Percentiles rank a stretch among this genome's conserved stretches.
Conservation (phyloP, 2,888 invertebrate species). For the Mythimna albipuncta region DNA sequence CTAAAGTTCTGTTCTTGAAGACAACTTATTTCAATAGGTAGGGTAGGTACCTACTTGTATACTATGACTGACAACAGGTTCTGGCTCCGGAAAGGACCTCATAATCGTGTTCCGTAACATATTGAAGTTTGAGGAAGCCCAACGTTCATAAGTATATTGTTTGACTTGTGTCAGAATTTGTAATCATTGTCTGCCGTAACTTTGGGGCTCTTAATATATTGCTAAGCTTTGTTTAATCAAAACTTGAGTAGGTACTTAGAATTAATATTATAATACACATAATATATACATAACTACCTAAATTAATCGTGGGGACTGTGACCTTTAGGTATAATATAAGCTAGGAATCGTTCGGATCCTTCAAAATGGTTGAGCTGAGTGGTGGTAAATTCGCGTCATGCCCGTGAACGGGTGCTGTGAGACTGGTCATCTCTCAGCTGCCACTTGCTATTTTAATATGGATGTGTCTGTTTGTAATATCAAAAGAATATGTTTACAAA, state of each 20-base stretch:
- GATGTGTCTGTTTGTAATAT: no score
- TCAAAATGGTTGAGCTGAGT: no score
- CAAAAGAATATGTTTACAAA: no score
- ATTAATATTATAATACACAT: constrained; percentile 10
- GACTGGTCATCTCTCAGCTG: no score
- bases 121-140: constrained; percentile 29
- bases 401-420: no score
- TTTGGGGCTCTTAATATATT: constrained; percentile 41
- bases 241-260: constrained; percentile 27
- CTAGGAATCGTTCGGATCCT: neutral
- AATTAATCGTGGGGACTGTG: constrained; percentile 8
- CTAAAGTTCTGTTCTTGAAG: neutral
- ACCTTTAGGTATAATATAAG: constrained; percentile 10
- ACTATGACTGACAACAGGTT: neutral
- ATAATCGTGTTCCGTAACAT: constrained; percentile 29
- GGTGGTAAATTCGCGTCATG: no score
- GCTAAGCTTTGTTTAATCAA: constrained; percentile 47
- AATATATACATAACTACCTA: neutral
- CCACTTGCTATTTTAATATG: no score
- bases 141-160: constrained; percentile 33
- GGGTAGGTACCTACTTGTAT: no score
- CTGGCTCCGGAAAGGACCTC: constrained; percentile 9
- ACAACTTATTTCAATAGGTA: neutral
- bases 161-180: constrained; percentile 56
- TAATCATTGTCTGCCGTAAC: constrained; percentile 44